Conservation (phyloP, 2,797 vertebrate species). For the Lepus townsendii region DNA sequence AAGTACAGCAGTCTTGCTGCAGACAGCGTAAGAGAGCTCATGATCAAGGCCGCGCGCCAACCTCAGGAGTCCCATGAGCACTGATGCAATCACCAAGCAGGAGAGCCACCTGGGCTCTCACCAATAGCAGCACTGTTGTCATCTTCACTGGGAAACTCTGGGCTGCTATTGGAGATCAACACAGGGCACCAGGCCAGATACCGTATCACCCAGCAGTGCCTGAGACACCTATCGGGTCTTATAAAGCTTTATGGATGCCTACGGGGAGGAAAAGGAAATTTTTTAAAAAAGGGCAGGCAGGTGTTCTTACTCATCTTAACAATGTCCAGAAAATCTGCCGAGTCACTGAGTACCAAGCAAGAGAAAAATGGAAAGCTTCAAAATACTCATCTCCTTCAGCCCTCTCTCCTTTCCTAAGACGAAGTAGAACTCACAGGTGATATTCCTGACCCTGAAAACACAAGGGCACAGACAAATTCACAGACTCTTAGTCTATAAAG, state of each 20-base stretch:
- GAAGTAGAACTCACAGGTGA: conserved; percentile 34
- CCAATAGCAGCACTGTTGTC: conserved; percentile 81
- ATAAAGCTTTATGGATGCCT: background rate
- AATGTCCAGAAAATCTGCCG: conserved; percentile 81
- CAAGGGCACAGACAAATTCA: conserved; percentile 46
- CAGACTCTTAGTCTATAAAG: background rate
- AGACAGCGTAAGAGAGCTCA: background rate
- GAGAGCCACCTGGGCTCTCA: conserved; percentile 61
- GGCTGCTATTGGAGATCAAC: conserved; percentile 59
- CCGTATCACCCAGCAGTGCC: background rate
- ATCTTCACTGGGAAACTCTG: conserved; percentile 55
- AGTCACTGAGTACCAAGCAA: conserved; percentile 82
- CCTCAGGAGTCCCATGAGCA: background rate
- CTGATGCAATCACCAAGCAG: background rate
- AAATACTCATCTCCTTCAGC: conserved; percentile 60
- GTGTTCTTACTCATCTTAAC: conserved; percentile 69
- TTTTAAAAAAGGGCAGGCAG: background rate
- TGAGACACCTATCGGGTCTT: background rate
- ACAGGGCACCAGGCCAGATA: conserved; percentile 1
- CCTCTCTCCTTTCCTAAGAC: conserved; percentile 38
- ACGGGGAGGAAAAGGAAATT: background rate
- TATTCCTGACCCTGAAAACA: conserved; percentile 52
- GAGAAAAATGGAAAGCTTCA: conserved; percentile 74
- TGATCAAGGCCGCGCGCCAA: background rate
- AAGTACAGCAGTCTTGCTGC: background rate